phyloP scores from a whole-genome alignment of 2,888 invertebrate genomes.

The Phengaris alcon region DNA sequence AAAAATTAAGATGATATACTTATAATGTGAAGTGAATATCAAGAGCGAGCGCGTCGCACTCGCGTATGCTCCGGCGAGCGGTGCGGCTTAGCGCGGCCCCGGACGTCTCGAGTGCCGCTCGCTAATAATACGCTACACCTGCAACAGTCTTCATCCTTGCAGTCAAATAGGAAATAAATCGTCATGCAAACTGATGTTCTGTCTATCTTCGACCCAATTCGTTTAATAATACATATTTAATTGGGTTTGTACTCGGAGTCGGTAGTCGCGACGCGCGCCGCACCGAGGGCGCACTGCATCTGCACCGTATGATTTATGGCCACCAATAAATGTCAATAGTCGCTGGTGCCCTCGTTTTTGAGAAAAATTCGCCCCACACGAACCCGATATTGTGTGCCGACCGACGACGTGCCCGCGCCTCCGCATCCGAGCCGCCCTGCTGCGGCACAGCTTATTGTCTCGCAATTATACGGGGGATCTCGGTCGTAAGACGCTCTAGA shows the following conservation, averaged over 20 bases:
- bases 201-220: too few species aligned
- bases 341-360: neutral
- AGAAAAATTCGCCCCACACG: constrained; percentile 4
- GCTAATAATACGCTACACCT: too few species aligned
- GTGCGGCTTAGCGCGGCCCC: neutral
- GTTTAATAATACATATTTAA: too few species aligned
- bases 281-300: neutral
- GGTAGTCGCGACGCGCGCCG: too few species aligned
- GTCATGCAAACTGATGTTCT: too few species aligned
- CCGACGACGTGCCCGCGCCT: neutral
- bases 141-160: too few species aligned
- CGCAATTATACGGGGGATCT: neutral
- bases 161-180: too few species aligned
- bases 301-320: constrained; percentile 6
- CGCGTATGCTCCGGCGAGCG: neutral
- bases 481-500: neutral
- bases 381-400: neutral
- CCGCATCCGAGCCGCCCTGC: neutral
- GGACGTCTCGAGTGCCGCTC: constrained; percentile 34
- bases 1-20: neutral
- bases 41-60: neutral
- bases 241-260: too few species aligned
- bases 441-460: neutral
- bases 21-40: neutral
- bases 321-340: constrained; percentile 4